Base-by-base conservation (phyloP, 2,888 invertebrate species). In the Monochamus alternatus region DNA sequence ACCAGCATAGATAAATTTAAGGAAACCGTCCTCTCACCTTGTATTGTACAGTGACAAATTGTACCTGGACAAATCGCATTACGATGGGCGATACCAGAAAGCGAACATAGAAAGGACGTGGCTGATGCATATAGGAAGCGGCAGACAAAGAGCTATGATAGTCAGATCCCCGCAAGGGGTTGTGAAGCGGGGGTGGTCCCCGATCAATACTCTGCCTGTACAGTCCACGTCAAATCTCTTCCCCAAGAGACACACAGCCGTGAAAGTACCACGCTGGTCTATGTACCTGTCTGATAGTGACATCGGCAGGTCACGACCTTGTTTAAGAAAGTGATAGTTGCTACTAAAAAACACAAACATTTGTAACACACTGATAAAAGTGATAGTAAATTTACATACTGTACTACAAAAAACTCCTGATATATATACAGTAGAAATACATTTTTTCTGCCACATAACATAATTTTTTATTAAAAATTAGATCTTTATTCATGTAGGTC, bases 121-220 rank as follows among this genome's bases (percentile, higher is more conserved):
- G 74, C 59, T 67, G 62, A 79, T 78, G 78, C 77, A 80, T 76
- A 80, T 80, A 81, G 84, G 83, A 81, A 81, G 77, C 75, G 78
- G 73, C 74, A 78, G 81, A 82, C 81, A 82, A 84, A 84, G 81
- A 79, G 82, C 78, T 82, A 78, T 81, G 83, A 84, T 83, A 83
- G 83, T 79, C 73, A 81, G 82, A 82, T 83, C 82, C 81, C 80
- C 81, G 82, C 82, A 84, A 84, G 84, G 84, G 82, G 81, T 80
- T 79, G 75, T 71, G 78, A 80, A 81, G 80, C 78, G 79, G 84
- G 85, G 84, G 83, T 82, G 84, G 83, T 69, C 75, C 81, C 67
- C 78, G 86, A 86, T 86, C 86, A 85, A 86, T 86, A 86, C 85
- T 84, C 81, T 79, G 81, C 79, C 82, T 81, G 84, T 84, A 84